phyloP scores from a whole-genome alignment of 2,797 vertebrate genomes.

The Erpetoichthys calabaricus region DNA sequence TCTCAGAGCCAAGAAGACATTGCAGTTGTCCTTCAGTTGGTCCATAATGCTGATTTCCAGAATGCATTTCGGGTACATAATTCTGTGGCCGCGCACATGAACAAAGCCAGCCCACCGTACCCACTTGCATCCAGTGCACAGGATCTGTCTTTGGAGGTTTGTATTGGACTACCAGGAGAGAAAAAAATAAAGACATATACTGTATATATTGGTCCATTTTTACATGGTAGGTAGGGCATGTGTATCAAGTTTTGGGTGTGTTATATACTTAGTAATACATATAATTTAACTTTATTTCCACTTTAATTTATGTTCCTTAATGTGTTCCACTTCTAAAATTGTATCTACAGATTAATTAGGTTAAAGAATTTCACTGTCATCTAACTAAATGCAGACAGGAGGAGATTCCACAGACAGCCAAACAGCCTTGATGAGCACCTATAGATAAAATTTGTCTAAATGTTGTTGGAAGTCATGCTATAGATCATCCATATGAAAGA shows the following conservation, averaged over 20 bases:
- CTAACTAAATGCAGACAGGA: too few relatives aligned
- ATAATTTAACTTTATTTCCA: slow-evolving; percentile 10
- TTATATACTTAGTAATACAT: slow-evolving; percentile 19
- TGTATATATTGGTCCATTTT: too few relatives aligned
- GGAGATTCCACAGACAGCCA: too few relatives aligned
- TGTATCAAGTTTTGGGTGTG: slow-evolving; percentile 15
- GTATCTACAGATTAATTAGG: too few relatives aligned
- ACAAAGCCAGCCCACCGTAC: slow-evolving; percentile 82
- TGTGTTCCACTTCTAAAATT: too few relatives aligned
- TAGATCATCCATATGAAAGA: too few relatives aligned
- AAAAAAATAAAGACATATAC: slow-evolving; percentile 2
- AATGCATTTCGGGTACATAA: slow-evolving; percentile 90
- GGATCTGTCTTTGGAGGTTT: slow-evolving; percentile 77
- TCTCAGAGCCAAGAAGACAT: slow-evolving; percentile 89
- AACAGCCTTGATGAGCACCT: too few relatives aligned
- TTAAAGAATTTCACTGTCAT: too few relatives aligned
- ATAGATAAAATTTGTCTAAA: too few relatives aligned
- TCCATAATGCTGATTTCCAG: slow-evolving; percentile 90
- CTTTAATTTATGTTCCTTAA: too few relatives aligned
- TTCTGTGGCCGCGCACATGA: slow-evolving; percentile 82
- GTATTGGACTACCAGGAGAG: slow-evolving; percentile 18
- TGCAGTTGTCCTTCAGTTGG: slow-evolving; percentile 75
- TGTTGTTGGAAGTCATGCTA: too few relatives aligned
- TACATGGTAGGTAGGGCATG: background rate
- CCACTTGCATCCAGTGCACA: slow-evolving; percentile 71